Evolutionary conservation across 2,113 vertebrate genomes (phyloP), one percentile per base, ranked within the genome.

Genomic region (Vidua chalybeata): DNA sequence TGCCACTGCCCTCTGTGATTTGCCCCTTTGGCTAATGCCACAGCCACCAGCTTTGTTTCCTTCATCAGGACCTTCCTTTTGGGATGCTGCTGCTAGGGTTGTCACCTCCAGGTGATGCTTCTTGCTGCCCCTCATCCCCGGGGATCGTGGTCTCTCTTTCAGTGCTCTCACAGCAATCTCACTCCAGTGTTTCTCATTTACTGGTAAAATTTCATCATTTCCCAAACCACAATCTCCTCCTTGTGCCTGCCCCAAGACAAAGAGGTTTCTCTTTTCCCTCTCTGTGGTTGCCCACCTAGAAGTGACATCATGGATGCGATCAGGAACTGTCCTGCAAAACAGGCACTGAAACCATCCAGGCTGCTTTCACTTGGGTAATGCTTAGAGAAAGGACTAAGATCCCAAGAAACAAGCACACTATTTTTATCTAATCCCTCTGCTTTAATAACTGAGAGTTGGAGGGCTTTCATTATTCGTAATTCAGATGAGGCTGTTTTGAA

Each of bases 361-460:
- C 90, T 84, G 64, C 78, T 91, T 77, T 93, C 43, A 12, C 52
- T 84, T 63, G 75, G 31, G 37, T 86, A 84, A 63, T 13, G 61
- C 86, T 84, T 15, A 55, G 24, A 92, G 83, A 81, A 81, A 94
- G 52, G 39, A 63, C 85, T 81, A 39, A 71, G 41, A 66, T 93
- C 76, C 80, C 20, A 37, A 93, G 90, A 93, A 96, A 89, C 76
- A 87, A 86, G 90, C 46, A 19, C 49, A 35, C 93, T 95, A 95
- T 96, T 96, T 96, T 97, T 96, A 95, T 95, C 78, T 84, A 84
- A 89, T 96, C 85, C 66, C 80, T 95, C 85, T 92, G 82, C 95
- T 88, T 92, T 88, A 96, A 96, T 96, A 95, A 91, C 81, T 79
- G 93, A 76, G 90, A 95, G 93, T 92, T 96, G 96, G 94, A 96